Base-by-base conservation (phyloP, 2,797 vertebrate genomes). In the Myotis pilosus region DNA sequence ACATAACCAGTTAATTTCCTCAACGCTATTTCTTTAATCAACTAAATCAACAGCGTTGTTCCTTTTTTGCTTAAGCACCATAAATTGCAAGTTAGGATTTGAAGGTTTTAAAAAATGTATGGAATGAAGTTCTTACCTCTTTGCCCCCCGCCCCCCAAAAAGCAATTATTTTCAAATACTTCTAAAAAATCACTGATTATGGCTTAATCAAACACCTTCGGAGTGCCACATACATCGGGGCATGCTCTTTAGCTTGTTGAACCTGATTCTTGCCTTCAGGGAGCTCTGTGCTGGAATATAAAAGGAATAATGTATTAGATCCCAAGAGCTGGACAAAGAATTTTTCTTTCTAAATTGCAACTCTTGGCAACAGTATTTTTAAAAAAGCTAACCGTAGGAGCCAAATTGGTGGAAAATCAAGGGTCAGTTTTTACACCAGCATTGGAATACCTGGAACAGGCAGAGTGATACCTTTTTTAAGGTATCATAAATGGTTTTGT, bases 221-320 rank as follows among this genome's bases (percentile, higher is more conserved):
- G n/a, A 87, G 10, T 76, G 72, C 20, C 22, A 6, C 15, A 38
- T 57, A 16, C 28, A 10, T 84, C 69, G 47, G 28, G 84, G 17
- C 16, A 11, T 4, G 20, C 30, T 80, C 23, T 74, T 68, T 90
- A 75, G 72, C 13, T 75, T 88, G 8, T 75, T 89, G 80, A 71
- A 8, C 64, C 44, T 83, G 38, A 44, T 78, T 74, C 51, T 94
- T 91, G 41, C 78, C 30, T 83, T 53, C 41, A 51, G 72, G 51
- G 66, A 80, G 22, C 66, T 94, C 25, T 82, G 30, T 84, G 15
- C 23, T 94, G 49, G n/a, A 92, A 16, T 82, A 76, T 81, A 69
- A 94, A 89, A 68, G 25, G 66, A 89, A 64, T 88, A 88, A 60
- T 85, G 81, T 79, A 53, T 81, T 94, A 89, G 57, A 49, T 75